Conservation (phyloP, 2,113 vertebrate species). For the Microtus ochrogaster region DNA sequence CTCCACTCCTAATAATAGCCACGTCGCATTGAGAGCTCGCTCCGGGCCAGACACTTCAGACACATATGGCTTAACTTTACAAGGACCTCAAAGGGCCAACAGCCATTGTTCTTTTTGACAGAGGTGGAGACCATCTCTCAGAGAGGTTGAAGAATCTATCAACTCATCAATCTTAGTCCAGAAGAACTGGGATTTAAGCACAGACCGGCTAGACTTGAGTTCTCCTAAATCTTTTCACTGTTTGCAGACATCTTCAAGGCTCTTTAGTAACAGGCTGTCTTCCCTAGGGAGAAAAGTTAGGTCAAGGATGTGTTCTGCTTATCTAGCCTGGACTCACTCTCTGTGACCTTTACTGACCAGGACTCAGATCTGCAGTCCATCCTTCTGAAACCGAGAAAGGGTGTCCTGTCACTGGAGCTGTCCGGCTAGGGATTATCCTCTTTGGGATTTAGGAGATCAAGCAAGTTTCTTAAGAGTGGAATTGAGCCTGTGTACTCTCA, state of each 20-base stretch:
- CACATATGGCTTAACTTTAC: neutral
- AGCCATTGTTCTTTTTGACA: neutral
- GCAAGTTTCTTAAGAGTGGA: constrained; percentile 16
- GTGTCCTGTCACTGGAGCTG: constrained; percentile 8
- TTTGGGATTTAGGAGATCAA: neutral
- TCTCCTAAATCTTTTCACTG: neutral
- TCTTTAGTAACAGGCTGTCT: neutral
- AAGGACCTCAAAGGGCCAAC: neutral
- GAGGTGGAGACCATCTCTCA: neutral
- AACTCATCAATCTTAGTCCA: neutral
- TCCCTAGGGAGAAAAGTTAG: neutral
- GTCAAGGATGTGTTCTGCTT: neutral
- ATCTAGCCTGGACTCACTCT: neutral
- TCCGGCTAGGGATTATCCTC: neutral
- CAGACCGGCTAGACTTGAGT: neutral
- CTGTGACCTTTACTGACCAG: neutral
- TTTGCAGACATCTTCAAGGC: neutral
- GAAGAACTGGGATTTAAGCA: neutral
- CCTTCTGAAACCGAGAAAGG: neutral
- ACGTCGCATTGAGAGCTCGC: neutral
- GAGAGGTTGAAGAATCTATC: neutral
- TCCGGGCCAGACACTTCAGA: neutral
- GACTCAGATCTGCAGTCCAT: neutral
- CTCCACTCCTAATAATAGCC: constrained; percentile 67
- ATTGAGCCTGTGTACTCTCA: neutral